Conservation (phyloP, 2,113 vertebrate species). For the Chamaetylas fuelleborni region DNA sequence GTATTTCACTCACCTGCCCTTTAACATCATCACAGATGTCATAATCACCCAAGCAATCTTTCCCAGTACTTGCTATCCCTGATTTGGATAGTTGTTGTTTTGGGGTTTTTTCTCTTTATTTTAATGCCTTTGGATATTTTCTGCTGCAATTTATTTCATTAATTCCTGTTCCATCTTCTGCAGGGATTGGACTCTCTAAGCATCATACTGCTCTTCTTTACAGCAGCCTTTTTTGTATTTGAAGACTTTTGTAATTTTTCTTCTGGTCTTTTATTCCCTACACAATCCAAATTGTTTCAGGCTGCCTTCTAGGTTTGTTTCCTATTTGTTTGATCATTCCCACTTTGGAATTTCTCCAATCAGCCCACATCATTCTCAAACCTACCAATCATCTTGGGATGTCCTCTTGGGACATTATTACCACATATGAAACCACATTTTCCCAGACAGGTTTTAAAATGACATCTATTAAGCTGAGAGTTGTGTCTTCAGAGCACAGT, state of each 20-base stretch:
- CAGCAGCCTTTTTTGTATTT: not conserved
- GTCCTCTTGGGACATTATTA: conserved; percentile 9
- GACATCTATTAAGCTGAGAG: not conserved
- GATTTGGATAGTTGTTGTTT: not conserved
- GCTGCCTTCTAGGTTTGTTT: conserved; percentile 2
- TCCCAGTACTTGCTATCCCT: not conserved
- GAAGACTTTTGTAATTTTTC: not conserved
- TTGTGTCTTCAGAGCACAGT: not conserved
- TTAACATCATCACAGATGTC: not conserved
- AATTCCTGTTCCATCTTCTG: not conserved
- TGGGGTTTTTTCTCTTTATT: fast-evolving
- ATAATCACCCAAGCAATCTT: not conserved
- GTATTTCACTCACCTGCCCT: not conserved
- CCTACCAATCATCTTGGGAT: not conserved
- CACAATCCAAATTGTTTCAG: not conserved
- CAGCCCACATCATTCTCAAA: not conserved
- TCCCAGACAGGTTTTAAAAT: conserved; percentile 30
- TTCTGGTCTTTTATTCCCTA: not conserved
- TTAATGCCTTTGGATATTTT: not conserved
- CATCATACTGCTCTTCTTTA: not conserved
- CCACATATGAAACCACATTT: not conserved
- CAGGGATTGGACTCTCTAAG: not conserved
- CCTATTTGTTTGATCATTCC: not conserved
- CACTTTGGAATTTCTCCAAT: not conserved
- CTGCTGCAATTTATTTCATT: not conserved